Conservation (phyloP, 2,797 vertebrate species). For the Anguilla marmorata region DNA sequence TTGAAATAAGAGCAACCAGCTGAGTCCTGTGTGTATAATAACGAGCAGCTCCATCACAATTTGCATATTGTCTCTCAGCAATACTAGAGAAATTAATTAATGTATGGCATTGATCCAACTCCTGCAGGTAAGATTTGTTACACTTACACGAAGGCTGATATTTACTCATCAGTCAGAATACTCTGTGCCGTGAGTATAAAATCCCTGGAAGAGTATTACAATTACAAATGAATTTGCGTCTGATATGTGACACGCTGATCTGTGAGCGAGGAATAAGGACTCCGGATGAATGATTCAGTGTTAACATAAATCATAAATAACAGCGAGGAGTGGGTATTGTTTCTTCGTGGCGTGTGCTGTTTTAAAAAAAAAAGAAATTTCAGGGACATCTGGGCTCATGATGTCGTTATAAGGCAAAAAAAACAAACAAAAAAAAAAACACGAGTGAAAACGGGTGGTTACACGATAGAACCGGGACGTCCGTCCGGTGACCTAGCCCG, state of each 20-base stretch:
- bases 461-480: neutral
- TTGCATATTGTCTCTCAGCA: constrained; percentile 19
- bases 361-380: neutral
- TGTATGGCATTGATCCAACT: constrained; percentile 17
- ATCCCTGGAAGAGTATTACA: constrained; percentile 22
- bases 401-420: neutral
- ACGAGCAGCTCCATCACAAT: constrained; percentile 9
- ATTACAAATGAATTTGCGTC: constrained; percentile 23
- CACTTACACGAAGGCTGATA: constrained; percentile 13
- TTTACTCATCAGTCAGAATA: constrained; percentile 16
- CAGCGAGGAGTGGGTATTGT: neutral
- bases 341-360: neutral
- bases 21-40: constrained; percentile 17
- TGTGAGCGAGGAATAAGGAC: neutral
- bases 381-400: neutral
- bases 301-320: neutral
- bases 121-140: constrained; percentile 19
- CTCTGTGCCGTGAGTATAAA: constrained; percentile 4
- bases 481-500: neutral
- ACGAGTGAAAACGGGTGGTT: neutral
- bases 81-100: constrained; percentile 25
- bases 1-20: neutral
- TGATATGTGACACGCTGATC: neutral
- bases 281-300: neutral
- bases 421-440: neutral